These are phyloP conservation scores for Drosophila niveifrons DNA, from an alignment of 2,888 invertebrate genomes.

Conservation along the genomic window DNA sequence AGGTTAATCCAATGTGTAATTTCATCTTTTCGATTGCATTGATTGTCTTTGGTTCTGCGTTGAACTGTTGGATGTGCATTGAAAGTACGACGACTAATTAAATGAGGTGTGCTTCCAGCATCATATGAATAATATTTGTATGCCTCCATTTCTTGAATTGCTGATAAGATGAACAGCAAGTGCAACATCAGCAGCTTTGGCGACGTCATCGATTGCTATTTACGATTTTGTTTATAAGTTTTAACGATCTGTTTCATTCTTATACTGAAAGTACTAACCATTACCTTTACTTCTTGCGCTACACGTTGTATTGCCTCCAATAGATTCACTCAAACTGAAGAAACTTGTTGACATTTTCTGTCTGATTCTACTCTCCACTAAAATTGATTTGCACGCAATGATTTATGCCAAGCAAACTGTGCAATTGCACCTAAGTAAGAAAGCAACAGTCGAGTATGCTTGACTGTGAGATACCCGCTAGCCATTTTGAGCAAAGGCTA, in stretches of 20 bases:
- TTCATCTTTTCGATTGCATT: conserved; percentile 21
- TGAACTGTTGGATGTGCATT: neutral
- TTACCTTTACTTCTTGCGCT: conserved; percentile 43
- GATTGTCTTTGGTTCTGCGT: neutral
- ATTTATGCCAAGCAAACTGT: conserved; percentile 14
- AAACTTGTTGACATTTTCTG: neutral
- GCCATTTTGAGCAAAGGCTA: too few relatives aligned
- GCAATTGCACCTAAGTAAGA: conserved; percentile 2
- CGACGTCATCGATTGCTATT: conserved; percentile 25
- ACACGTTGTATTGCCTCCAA: conserved; percentile 21
- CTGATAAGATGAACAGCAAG: conserved; percentile 44
- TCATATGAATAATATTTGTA: conserved; percentile 9
- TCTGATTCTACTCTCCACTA: conserved; percentile 1
- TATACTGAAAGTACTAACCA: conserved; percentile 33
- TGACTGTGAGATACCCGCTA: too few relatives aligned
- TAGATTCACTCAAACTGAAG: conserved; percentile 43
- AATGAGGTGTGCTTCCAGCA: neutral
- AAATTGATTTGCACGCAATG: conserved; percentile 59
- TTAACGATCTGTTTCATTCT: neutral
- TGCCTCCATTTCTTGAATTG: conserved; percentile 6
- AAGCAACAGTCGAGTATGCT: too few relatives aligned
- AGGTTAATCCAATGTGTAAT: conserved; percentile 49
- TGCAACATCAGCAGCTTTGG: conserved; percentile 27
- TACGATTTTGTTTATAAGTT: conserved; percentile 2
- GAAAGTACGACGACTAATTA: neutral